Base-by-base conservation (phyloP, 2,797 vertebrate genomes). In the Ptychobarbus kaznakovi region DNA sequence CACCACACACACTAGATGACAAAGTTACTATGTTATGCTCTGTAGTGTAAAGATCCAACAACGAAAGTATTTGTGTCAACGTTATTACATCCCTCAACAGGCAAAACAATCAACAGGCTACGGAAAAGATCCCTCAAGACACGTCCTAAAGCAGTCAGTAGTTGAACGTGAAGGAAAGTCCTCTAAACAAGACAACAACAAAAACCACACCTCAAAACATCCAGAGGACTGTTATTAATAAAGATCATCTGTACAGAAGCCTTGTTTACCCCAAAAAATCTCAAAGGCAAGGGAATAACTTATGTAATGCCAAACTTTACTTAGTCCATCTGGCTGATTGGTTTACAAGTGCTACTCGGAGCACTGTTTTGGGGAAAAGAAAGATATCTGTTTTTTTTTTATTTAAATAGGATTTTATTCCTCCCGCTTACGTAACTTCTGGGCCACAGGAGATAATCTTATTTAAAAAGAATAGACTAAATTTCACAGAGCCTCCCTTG, bases 121-220 rank as follows among this genome's bases (percentile, higher is more conserved):
- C 95, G 96, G 92, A 97, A 97, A 95, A 95, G 96, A 88, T 97
- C 94, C 91, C 89, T 93, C 61, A 94, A 92, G 92, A 93, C 93
- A 82, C 94, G 90, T 85, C 93, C 92, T 89, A 95, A 93, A 95
- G 86, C 86, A 87, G 92, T 91, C 90, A 92, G 90, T 91, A 95
- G 93, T 88, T 91, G 81, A 92, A 93, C 93, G 91, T 88, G 94
- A 92, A 95, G 93, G 93, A 93, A 93, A 38, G 90, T 91, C 93
- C 96, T 95, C 95, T 97, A 95, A 96, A 96, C 91, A 44, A 79
- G 87, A 91, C 88, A 89, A 88, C 8, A 8, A 40, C 1, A 40
- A 40, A 9, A 42, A 84, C 87, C 87, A 90, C 65, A 90, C 81
- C 88, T 87, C 87, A 91, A 88, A 93, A 88, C 93, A 92, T 86